These are phyloP conservation scores for Boloria selene DNA, from an alignment of 2,888 invertebrate species.

Conservation along the genomic window DNA sequence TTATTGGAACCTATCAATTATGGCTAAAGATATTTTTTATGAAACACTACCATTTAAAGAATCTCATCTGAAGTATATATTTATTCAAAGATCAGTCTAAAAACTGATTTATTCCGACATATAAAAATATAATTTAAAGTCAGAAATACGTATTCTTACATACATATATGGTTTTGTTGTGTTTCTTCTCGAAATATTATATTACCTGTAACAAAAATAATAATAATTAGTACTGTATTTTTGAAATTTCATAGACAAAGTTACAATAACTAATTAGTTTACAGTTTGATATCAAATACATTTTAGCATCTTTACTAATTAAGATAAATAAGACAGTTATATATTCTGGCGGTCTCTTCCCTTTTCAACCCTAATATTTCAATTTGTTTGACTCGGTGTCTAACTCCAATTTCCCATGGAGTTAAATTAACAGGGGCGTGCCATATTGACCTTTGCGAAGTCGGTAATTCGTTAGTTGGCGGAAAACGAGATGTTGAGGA, in stretches of 20 bases:
- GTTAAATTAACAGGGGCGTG: conserved; percentile 40
- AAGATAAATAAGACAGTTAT: conserved; percentile 30
- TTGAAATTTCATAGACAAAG: neutral
- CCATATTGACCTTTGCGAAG: conserved; percentile 40
- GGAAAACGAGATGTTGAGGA: conserved; percentile 21
- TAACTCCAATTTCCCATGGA: conserved; percentile 43
- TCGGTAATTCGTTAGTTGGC: conserved; percentile 34
- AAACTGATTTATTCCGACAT: no score
- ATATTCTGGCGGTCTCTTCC: conserved; percentile 22
- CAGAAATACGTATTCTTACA: neutral
- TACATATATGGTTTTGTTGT: neutral
- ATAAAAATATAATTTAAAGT: neutral
- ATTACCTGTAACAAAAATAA: conserved; percentile 14
- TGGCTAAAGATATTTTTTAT: no score
- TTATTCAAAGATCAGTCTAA: no score
- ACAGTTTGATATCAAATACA: neutral
- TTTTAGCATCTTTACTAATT: conserved; percentile 24
- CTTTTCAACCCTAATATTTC: conserved; percentile 38
- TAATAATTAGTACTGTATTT: neutral
- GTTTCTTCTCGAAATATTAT: neutral
- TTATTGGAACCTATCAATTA: no score
- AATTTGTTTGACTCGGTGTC: conserved; percentile 39
- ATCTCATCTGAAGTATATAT: no score
- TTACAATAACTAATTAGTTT: no score
- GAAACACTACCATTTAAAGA: no score